Conservation (phyloP, 2,888 invertebrate genomes). For the Glyphotaelius pellucidus region DNA sequence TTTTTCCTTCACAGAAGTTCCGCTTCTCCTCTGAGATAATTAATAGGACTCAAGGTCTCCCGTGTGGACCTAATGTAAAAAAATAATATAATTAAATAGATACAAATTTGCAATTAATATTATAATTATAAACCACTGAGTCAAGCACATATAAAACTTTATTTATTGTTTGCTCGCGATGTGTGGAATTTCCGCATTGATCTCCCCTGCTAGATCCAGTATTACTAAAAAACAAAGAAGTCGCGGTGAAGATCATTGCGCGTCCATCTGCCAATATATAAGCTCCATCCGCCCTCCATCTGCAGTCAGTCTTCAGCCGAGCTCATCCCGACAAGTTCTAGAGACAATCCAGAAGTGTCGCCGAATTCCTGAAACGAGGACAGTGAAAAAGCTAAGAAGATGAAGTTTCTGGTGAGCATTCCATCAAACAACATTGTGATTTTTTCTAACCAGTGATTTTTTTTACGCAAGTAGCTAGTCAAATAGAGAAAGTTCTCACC, state of each 20-base stretch:
- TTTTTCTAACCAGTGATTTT: neutral
- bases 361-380: constrained; percentile 19
- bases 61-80: no score
- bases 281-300: constrained; percentile 13
- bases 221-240: constrained; percentile 33
- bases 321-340: constrained; percentile 51
- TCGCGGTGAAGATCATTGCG: constrained; percentile 36
- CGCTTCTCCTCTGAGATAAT: no score
- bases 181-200: constrained; percentile 13
- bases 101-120: no score
- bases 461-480: no score
- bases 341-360: constrained; percentile 36
- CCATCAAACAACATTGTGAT: neutral
- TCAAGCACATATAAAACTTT: neutral
- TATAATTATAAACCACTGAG: neutral
- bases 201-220: constrained; percentile 46
- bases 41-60: no score
- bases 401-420: constrained; percentile 46
- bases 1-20: no score
- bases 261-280: constrained; percentile 52
- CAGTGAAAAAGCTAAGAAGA: neutral
- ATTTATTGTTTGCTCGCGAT: neutral
- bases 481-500: no score
- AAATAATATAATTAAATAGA: neutral
- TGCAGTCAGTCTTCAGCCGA: constrained; percentile 46